Evolutionary conservation across 2,113 vertebrate genomes (phyloP).

Genomic region (Arenaria interpres): DNA sequence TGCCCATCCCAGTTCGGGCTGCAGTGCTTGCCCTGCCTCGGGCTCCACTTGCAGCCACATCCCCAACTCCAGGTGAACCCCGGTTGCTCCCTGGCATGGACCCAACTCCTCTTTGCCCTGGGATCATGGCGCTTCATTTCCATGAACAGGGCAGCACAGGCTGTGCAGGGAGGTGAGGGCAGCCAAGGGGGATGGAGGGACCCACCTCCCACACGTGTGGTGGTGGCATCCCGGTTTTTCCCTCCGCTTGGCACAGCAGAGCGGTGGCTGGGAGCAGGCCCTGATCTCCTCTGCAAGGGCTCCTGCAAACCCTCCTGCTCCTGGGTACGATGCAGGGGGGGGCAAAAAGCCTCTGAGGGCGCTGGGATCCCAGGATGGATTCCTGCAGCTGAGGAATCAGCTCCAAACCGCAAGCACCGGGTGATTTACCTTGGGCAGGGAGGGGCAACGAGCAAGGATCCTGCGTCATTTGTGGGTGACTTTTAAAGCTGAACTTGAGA

Average conservation of each 20-base stretch:
- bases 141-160: background rate
- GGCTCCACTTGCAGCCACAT: background rate
- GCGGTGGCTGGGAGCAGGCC: accelerated
- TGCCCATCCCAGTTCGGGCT: accelerated
- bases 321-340: accelerated
- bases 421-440: background rate
- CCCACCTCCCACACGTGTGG: background rate
- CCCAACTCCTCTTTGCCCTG: conserved; percentile 18
- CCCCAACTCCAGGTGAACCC: background rate
- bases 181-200: background rate
- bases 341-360: background rate
- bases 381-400: background rate
- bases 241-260: background rate
- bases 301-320: background rate
- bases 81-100: background rate
- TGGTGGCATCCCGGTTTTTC: background rate
- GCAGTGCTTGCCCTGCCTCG: background rate
- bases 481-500: background rate
- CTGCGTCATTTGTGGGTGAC: background rate
- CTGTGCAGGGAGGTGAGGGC: background rate
- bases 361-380: background rate
- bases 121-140: background rate
- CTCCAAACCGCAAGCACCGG: accelerated
- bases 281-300: background rate
- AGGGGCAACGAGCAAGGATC: background rate